A percentile compares a stretch with the other conserved stretches of the same genome.
Conservation (phyloP, 2,888 invertebrate species). For the Lasius fuliginosus region DNA sequence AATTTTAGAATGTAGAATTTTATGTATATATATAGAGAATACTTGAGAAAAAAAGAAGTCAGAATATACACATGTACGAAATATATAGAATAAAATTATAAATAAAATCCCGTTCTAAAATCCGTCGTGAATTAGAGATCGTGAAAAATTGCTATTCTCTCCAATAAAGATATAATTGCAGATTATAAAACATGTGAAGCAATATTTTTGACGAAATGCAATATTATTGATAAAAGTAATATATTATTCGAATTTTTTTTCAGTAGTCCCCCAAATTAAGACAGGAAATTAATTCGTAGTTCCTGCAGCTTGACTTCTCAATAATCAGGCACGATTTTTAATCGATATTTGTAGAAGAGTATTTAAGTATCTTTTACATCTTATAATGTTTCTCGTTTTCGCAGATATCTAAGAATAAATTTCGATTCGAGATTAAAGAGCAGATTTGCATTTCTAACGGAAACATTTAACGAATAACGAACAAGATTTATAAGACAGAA, state of each 20-base stretch:
- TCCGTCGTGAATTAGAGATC: not conserved
- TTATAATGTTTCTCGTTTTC: slow-evolving; percentile 23
- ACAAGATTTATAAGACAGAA: slow-evolving; percentile 12
- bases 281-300: not conserved
- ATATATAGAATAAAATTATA: slow-evolving; percentile 5
- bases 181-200: not conserved
- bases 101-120: not conserved
- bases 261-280: not conserved
- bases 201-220: not conserved
- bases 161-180: not conserved
- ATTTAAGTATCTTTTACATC: not conserved
- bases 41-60: not conserved
- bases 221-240: not conserved
- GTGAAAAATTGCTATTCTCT: not conserved
- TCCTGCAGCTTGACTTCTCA: not conserved
- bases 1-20: not conserved
- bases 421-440: slow-evolving; percentile 9
- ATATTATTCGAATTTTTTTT: slow-evolving; percentile 2
- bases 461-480: slow-evolving; percentile 9
- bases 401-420: slow-evolving; percentile 2
- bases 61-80: not conserved
- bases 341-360: not conserved
- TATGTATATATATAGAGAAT: not conserved
- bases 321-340: not conserved
- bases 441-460: not conserved